Conservation (phyloP, 2,888 invertebrate species). For the Meteorus colon region DNA sequence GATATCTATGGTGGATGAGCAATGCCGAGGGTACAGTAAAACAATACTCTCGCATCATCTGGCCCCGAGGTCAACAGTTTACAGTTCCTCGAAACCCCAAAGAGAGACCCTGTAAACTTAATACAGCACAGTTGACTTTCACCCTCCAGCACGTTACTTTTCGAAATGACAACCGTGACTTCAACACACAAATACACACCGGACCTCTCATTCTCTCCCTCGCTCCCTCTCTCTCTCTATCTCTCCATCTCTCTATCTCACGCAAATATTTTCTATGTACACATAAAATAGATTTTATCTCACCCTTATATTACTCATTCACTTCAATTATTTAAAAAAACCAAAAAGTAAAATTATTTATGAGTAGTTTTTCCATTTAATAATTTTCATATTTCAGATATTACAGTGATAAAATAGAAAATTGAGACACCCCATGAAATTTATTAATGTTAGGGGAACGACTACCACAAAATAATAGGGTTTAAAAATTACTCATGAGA, state of each 20-base stretch:
- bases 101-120: conserved; percentile 45
- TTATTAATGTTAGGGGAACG: background rate
- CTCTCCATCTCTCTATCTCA: background rate
- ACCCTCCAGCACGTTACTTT: conserved; percentile 20
- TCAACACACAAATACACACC: background rate
- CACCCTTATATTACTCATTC: background rate
- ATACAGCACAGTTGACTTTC: conserved; percentile 55
- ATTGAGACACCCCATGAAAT: background rate
- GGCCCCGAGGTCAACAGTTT: conserved; percentile 28
- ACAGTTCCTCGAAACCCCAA: conserved; percentile 14
- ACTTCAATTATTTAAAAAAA: background rate
- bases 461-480: conserved; percentile 13
- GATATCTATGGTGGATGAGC: conserved; percentile 27
- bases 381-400: background rate
- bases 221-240: background rate
- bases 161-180: conserved; percentile 22
- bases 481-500: background rate
- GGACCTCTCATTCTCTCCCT: no score
- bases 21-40: conserved; percentile 37
- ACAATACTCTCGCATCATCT: conserved; percentile 26
- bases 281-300: conserved; percentile 8
- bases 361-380: background rate
- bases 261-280: background rate
- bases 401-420: background rate
- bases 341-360: background rate